These are phyloP conservation scores for Cygnus olor DNA, from an alignment of 2,797 vertebrate species.

Conservation along the genomic window DNA sequence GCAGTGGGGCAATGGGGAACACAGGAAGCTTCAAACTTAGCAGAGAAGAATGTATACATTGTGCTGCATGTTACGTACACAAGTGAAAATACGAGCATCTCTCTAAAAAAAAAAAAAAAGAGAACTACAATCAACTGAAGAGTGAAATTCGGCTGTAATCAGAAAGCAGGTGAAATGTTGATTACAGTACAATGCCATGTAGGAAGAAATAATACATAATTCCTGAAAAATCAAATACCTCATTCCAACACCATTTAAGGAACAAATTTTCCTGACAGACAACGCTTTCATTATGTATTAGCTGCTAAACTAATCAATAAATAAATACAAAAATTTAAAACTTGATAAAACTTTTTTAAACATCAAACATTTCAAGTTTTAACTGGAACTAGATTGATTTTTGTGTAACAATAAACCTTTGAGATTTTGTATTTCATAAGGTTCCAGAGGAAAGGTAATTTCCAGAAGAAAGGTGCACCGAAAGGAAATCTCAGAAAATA, in stretches of 20 bases:
- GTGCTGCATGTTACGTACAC: fast-evolving
- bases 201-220: neutral
- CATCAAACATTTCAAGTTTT: neutral
- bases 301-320: neutral
- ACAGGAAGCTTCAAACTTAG: fast-evolving
- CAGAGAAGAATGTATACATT: neutral
- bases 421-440: neutral
- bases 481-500: neutral
- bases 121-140: neutral
- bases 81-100: neutral
- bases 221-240: neutral
- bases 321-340: neutral
- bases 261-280: neutral
- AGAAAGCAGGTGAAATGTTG: neutral
- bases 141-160: neutral
- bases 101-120: neutral
- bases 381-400: neutral
- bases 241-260: neutral
- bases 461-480: neutral
- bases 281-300: neutral
- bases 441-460: neutral
- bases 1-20: fast-evolving
- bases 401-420: neutral
- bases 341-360: neutral
- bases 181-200: fast-evolving